Evolutionary conservation across 1,140 invertebrate genomes (phyloP).

Genomic region (Hylaeus anthracinus): DNA sequence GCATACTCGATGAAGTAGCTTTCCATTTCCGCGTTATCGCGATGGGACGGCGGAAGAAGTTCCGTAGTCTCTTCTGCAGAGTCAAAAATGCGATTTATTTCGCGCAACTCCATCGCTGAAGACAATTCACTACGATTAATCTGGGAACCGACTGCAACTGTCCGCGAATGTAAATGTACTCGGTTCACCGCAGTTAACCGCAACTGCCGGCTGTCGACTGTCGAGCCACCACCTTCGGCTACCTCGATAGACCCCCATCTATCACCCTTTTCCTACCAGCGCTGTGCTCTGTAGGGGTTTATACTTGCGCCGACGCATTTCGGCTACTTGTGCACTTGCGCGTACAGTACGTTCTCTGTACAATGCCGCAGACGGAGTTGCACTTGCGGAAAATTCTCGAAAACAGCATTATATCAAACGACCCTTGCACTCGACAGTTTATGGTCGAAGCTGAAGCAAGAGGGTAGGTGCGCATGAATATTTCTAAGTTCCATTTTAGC

Average conservation of each 20-base stretch:
- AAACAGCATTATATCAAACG: too few relatives aligned
- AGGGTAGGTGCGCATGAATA: too few relatives aligned
- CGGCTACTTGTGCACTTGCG: background rate
- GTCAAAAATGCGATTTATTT: slow-evolving; percentile 68
- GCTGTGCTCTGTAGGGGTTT: background rate
- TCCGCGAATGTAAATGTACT: background rate
- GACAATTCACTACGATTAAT: background rate
- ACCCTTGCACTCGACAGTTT: too few relatives aligned
- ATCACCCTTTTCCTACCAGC: background rate
- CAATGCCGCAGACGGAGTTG: background rate
- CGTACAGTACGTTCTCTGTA: background rate
- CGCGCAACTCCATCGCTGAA: slow-evolving; percentile 72
- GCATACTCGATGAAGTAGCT: slow-evolving; percentile 76
- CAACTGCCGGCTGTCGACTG: background rate
- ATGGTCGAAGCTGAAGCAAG: too few relatives aligned
- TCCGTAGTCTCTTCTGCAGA: slow-evolving; percentile 71
- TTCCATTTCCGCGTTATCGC: slow-evolving; percentile 66
- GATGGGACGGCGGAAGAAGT: slow-evolving; percentile 66
- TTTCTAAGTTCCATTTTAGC: too few relatives aligned
- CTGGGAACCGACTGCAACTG: background rate
- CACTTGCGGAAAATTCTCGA: background rate
- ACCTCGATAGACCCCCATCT: background rate
- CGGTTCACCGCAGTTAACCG: background rate
- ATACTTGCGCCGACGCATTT: background rate
- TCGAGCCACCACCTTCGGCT: background rate